phyloP scores from a whole-genome alignment of 2,113 vertebrate species.

The Paradisaea rubra region DNA sequence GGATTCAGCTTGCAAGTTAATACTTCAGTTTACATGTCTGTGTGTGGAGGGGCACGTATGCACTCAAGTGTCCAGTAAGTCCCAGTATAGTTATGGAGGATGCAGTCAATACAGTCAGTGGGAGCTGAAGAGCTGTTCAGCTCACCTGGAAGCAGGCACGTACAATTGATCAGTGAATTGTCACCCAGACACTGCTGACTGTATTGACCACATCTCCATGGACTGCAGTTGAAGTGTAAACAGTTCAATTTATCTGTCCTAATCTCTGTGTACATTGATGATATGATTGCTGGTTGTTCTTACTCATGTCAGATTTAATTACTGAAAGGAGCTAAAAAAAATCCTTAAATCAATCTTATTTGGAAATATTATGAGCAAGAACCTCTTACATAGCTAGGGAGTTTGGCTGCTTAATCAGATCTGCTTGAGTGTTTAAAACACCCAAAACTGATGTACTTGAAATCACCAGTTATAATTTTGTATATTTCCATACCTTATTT shows the following conservation, averaged over 20 bases:
- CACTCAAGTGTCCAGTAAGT: background rate
- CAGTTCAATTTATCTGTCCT: background rate
- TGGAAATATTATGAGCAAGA: background rate
- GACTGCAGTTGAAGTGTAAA: background rate
- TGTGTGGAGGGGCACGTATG: rapidly evolving
- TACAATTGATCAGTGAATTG: background rate
- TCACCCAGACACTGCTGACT: background rate
- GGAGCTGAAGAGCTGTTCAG: background rate
- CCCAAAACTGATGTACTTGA: background rate
- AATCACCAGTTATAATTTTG: background rate
- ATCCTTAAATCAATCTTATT: background rate
- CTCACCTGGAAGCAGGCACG: background rate
- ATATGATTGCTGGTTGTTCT: background rate
- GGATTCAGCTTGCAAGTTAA: background rate
- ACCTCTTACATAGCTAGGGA: rapidly evolving
- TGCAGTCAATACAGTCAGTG: background rate
- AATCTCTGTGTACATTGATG: background rate
- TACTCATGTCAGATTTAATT: background rate
- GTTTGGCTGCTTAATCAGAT: background rate
- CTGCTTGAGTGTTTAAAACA: background rate
- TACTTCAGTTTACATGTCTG: background rate
- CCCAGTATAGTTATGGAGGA: background rate
- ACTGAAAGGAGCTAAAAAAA: background rate
- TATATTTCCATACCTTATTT: background rate
- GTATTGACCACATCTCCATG: background rate